Evolutionary conservation across 2,113 vertebrate species (phyloP).

Genomic region (Mormyrus iriodes): DNA sequence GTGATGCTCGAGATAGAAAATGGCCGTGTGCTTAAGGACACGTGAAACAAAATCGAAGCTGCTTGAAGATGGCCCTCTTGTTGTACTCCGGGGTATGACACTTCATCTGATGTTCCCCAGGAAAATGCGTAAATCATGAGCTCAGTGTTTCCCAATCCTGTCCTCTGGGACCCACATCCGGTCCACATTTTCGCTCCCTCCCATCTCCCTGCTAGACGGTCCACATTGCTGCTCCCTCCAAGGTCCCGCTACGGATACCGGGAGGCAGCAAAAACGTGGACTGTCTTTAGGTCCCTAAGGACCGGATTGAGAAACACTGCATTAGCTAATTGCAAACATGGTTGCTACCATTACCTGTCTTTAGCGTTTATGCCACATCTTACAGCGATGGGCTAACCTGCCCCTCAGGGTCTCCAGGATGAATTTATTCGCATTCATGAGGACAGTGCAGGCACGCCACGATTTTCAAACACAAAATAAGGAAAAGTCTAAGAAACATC

Average conservation of each 20-base stretch:
- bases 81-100: background rate
- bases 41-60: background rate
- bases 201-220: background rate
- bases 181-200: background rate
- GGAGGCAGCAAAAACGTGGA: background rate
- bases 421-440: background rate
- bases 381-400: background rate
- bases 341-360: background rate
- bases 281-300: background rate
- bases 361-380: background rate
- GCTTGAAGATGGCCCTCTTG: background rate
- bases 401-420: background rate
- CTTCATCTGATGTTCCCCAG: background rate
- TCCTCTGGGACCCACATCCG: background rate
- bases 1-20: background rate
- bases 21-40: background rate
- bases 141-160: background rate
- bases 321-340: background rate
- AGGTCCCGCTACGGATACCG: background rate
- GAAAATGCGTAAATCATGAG: background rate
- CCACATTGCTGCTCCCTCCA: background rate
- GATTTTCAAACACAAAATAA: background rate
- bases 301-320: background rate
- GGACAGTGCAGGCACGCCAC: background rate
- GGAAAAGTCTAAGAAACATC: conserved; percentile 5